Conservation (phyloP, 2,113 vertebrate species). For the Poeciliopsis retropinna region DNA sequence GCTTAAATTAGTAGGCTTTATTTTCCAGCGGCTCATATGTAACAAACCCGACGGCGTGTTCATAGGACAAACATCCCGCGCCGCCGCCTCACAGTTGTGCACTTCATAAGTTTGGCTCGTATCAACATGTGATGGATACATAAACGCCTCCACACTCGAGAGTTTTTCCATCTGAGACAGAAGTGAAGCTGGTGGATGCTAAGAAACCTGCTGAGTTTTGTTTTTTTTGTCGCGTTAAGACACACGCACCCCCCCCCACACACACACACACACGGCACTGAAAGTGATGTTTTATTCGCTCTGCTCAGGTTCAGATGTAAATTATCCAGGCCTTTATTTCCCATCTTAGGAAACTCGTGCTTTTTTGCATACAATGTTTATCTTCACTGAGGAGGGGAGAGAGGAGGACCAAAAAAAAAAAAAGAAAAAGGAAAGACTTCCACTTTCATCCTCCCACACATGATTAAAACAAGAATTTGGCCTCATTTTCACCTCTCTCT, state of each 20-base stretch:
- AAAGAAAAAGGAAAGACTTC: slow-evolving; percentile 13
- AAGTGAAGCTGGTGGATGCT: not conserved
- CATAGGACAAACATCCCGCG: slow-evolving; percentile 48
- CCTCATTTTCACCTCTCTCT: slow-evolving; percentile 53
- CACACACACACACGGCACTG: not conserved
- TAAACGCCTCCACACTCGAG: not conserved
- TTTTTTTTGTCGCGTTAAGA: not conserved
- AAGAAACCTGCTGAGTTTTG: not conserved
- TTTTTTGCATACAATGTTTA: slow-evolving; percentile 22
- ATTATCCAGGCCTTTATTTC: slow-evolving; percentile 21
- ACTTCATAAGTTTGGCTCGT: not conserved
- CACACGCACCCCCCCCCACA: not conserved
- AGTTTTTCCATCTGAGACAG: not conserved
- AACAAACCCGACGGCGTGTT: slow-evolving; percentile 44
- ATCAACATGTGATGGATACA: not conserved
- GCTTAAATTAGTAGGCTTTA: slow-evolving; percentile 41
- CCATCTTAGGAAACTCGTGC: slow-evolving; percentile 1
- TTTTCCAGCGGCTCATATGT: slow-evolving; percentile 55
- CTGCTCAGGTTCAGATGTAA: slow-evolving; percentile 12
- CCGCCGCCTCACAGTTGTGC: slow-evolving; percentile 19
- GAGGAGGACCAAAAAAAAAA: no score
- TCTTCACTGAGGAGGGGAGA: slow-evolving; percentile 1
- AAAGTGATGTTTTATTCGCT: not conserved
- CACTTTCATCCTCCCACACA: slow-evolving; percentile 60
- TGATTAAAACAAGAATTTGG: slow-evolving; percentile 47